Evolutionary conservation across 2,888 invertebrate genomes (phyloP), one percentile per base, ranked within the genome.

Genomic region (Cataglyphis livida): DNA sequence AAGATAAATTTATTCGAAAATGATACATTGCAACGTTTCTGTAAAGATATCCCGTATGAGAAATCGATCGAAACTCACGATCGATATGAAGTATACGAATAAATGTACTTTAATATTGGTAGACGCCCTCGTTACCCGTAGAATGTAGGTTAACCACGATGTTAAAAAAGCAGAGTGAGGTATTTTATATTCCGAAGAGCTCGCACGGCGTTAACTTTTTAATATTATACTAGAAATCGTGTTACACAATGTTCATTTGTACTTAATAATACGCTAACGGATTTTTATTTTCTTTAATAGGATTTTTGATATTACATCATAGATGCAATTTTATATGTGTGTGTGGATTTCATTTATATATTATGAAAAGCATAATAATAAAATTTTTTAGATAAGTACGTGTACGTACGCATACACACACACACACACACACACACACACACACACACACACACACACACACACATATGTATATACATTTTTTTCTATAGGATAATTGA

Each of bases 131-230:
- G 76, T 76, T 76, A 76, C 76, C 57, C 57, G 28, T 78, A 78
- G 71, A 78, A 78, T 78, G 70, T 78, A 78, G 78, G 78, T 78
- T 78, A 78, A 78, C 71, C 78, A 59, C 78, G 59, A 78, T 71
- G 71, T 78, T 71, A 71, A 78, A 51, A 51, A 78, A 78, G 70
- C 41, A 59, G 71, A 59, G 32, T 71, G 15, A 70, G 71, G 35
- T 76, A 76, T 76, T 76, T 76, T 76, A 76, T 78, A 78, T 71
- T 71, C 78, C 59, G 21, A 78, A 78, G 59, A 78, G 57, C 28
- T n/a, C 7, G n/a, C n/a, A 7, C n/a, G 6, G 41, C 18, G 70
- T 41, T 70, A 78, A 78, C 70, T 78, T 78, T 71, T 78, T 71
- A 78, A 78, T 78, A 78, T 59, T 70, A 78, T 71, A 59, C 32